Percentiles rank a stretch among this genome's conserved stretches.
These are phyloP conservation scores for Seira sanloemensis DNA, from an alignment of 2,888 invertebrate genomes.

Conservation along the genomic window DNA sequence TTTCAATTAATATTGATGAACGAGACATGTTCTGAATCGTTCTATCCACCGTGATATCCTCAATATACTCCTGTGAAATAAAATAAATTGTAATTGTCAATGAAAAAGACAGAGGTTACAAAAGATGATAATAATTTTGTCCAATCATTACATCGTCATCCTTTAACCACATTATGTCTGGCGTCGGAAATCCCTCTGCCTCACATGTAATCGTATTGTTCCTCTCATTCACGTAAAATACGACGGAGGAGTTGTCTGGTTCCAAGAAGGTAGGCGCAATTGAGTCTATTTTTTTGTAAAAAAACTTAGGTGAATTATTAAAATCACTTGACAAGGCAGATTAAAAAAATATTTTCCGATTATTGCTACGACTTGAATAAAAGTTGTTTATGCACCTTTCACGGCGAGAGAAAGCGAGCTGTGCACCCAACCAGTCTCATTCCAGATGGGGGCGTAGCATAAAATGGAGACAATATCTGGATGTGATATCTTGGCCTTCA, in stretches of 20 bases:
- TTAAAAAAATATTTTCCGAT: too few species aligned
- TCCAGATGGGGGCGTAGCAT: slow-evolving; percentile 64
- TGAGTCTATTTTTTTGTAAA: slow-evolving; percentile 58
- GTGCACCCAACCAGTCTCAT: slow-evolving; percentile 58
- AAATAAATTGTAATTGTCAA: neutral
- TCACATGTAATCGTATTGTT: slow-evolving; percentile 60
- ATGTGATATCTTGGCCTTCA: slow-evolving; percentile 40
- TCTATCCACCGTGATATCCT: slow-evolving; percentile 39
- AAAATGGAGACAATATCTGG: slow-evolving; percentile 47
- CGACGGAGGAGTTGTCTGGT: slow-evolving; percentile 48
- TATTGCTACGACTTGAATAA: too few species aligned
- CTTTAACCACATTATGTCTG: slow-evolving; percentile 62
- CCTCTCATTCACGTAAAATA: slow-evolving; percentile 35
- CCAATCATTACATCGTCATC: slow-evolving; percentile 52
- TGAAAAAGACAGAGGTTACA: neutral
- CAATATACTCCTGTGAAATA: slow-evolving; percentile 48
- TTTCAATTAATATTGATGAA: slow-evolving; percentile 41
- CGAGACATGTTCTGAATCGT: slow-evolving; percentile 47
- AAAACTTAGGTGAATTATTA: too few species aligned
- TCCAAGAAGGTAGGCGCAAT: slow-evolving; percentile 51
- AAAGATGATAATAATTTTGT: neutral
- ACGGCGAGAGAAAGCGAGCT: slow-evolving; percentile 34
- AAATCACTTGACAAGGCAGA: too few species aligned
- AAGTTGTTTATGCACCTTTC: too few species aligned
- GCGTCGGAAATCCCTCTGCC: slow-evolving; percentile 61